phyloP scores from a whole-genome alignment of 2,797 vertebrate species.

The Gephyroberyx darwinii region DNA sequence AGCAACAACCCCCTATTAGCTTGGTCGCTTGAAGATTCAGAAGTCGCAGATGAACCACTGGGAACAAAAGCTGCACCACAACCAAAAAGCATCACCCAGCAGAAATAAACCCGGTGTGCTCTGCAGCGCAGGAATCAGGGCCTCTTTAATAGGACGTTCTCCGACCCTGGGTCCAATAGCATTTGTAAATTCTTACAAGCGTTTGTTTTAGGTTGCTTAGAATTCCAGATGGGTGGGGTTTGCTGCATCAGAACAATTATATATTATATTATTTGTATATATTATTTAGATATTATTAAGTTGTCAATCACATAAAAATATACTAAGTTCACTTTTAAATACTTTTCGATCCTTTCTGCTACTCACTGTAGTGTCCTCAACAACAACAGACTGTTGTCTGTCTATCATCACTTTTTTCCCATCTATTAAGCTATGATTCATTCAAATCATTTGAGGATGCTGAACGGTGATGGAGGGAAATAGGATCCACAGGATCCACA shows the following conservation, averaged over 20 bases:
- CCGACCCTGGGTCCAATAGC: not conserved
- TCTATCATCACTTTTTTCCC: not conserved
- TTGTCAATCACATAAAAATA: no score
- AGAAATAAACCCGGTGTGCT: no score
- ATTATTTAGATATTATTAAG: no score
- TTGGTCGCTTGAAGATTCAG: conserved; percentile 3
- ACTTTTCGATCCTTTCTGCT: no score
- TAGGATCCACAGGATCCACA: conserved; percentile 6
- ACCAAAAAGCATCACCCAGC: no score
- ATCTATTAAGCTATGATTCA: not conserved
- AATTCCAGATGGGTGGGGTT: not conserved
- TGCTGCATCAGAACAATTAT: not conserved
- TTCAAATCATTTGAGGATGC: not conserved
- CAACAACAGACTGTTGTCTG: no score
- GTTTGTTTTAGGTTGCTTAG: not conserved
- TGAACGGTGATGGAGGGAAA: not conserved
- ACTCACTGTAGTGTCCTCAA: no score
- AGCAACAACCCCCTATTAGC: not conserved
- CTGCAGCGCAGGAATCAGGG: no score
- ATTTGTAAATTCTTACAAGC: not conserved
- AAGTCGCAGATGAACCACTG: not conserved
- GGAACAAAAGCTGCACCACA: not conserved
- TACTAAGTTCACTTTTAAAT: no score
- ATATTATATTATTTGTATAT: no score
- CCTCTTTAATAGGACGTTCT: not conserved